phyloP scores from a whole-genome alignment of 1,140 invertebrate genomes.

The Lasaia peninsularis region DNA sequence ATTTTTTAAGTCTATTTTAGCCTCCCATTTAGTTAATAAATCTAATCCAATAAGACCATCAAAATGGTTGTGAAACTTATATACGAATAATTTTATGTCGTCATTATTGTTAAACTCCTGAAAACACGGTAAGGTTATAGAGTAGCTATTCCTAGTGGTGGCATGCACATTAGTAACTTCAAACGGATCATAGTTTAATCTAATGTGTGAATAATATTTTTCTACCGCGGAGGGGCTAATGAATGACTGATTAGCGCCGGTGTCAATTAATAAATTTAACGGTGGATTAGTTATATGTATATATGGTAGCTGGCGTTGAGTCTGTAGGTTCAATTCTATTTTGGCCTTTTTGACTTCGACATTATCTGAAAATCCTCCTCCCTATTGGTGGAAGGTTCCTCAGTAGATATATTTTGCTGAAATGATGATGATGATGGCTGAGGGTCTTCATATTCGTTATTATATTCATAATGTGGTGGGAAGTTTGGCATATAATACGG shows the following conservation, averaged over 20 bases:
- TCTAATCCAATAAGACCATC: conserved; percentile 32
- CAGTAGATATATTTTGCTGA: not conserved
- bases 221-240: conserved; percentile 14
- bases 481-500: not conserved
- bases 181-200: not conserved
- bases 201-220: conserved; percentile 12
- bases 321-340: conserved; percentile 24
- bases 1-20: conserved; percentile 27
- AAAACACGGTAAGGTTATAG: conserved; percentile 23
- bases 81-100: conserved; percentile 28
- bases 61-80: conserved; percentile 32
- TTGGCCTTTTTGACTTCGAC: not conserved
- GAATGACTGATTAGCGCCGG: conserved; percentile 16
- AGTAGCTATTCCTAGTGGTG: conserved; percentile 22
- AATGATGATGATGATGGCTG: not conserved
- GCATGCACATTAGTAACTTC: conserved; percentile 20
- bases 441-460: not conserved
- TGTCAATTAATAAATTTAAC: conserved; percentile 21
- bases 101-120: conserved; percentile 23
- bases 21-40: conserved; percentile 11
- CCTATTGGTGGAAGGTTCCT: not conserved
- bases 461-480: not conserved
- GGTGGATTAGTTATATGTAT: conserved; percentile 20
- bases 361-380: conserved; percentile 18
- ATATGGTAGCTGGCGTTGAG: conserved; percentile 19